Percentiles rank a stretch among this genome's conserved stretches.
These are phyloP conservation scores for Oreohelix idahoensis DNA, from an alignment of 1,140 invertebrate species.

Conservation along the genomic window DNA sequence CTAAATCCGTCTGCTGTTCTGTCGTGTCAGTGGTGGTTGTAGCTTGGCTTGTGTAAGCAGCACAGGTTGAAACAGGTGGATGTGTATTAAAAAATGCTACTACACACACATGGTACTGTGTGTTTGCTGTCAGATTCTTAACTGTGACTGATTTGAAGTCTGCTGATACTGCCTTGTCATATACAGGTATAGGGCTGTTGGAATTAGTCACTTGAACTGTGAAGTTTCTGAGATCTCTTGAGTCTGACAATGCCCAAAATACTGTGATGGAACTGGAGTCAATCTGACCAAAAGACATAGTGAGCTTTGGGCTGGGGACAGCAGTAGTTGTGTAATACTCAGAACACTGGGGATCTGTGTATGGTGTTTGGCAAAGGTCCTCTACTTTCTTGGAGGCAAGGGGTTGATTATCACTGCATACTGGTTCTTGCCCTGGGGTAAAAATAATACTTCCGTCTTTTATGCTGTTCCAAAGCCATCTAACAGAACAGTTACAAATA, in stretches of 20 bases:
- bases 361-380: neutral
- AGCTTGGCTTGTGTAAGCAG: neutral
- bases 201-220: neutral
- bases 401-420: neutral
- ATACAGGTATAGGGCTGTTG: neutral
- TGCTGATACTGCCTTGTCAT: neutral
- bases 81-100: neutral
- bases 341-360: neutral
- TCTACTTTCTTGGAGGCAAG: neutral
- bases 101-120: neutral
- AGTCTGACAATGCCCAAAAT: neutral
- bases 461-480: conserved; percentile 1
- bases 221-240: neutral
- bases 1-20: neutral
- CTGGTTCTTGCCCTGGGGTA: neutral
- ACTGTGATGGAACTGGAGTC: neutral
- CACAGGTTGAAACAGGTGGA: neutral
- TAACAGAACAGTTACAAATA: neutral
- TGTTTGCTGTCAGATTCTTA: neutral
- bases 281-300: neutral
- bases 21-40: neutral
- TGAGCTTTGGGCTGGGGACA: neutral
- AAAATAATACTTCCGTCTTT: neutral
- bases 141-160: neutral
- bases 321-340: neutral